Percentiles rank a stretch among this genome's conserved stretches.
These are phyloP conservation scores for Procavia capensis DNA, from an alignment of 2,113 vertebrate species.

Conservation along the genomic window DNA sequence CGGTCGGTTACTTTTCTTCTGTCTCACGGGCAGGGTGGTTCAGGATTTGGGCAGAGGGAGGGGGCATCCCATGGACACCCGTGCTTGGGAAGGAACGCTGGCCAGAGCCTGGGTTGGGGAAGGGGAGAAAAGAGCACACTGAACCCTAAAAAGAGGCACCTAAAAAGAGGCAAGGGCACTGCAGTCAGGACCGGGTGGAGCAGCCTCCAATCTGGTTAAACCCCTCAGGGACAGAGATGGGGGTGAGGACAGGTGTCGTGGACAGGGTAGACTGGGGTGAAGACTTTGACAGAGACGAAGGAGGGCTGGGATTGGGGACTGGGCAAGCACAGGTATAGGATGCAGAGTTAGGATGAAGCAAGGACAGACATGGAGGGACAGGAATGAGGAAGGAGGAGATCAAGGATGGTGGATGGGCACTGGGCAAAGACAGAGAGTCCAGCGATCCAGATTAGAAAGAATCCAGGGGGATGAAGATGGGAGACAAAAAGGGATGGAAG, in stretches of 20 bases:
- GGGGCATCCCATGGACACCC: neutral
- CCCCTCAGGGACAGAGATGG: neutral
- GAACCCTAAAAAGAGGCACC: neutral
- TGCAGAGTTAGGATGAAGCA: neutral
- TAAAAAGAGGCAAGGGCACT: neutral
- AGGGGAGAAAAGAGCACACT: neutral
- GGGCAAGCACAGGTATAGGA: neutral
- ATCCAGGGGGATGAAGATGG: neutral
- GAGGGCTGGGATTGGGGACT: neutral
- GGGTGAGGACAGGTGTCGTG: neutral
- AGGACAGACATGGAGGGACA: neutral
- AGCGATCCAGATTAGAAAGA: too few relatives aligned
- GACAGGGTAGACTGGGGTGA: neutral
- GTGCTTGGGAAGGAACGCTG: neutral
- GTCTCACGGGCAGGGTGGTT: neutral
- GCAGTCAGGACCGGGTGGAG: neutral
- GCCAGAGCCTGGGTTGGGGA: neutral
- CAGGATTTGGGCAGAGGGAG: neutral
- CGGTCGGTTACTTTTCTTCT: neutral
- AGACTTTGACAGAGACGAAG: neutral
- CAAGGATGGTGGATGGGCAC: neutral
- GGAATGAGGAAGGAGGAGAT: neutral
- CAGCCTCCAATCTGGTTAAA: conserved; percentile 27
- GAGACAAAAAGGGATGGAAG: neutral
- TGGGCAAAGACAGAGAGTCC: neutral